Percentiles rank a stretch among this genome's conserved stretches.
These are phyloP conservation scores for Pogonocichla stellata DNA, from an alignment of 2,113 vertebrate genomes.

Conservation along the genomic window DNA sequence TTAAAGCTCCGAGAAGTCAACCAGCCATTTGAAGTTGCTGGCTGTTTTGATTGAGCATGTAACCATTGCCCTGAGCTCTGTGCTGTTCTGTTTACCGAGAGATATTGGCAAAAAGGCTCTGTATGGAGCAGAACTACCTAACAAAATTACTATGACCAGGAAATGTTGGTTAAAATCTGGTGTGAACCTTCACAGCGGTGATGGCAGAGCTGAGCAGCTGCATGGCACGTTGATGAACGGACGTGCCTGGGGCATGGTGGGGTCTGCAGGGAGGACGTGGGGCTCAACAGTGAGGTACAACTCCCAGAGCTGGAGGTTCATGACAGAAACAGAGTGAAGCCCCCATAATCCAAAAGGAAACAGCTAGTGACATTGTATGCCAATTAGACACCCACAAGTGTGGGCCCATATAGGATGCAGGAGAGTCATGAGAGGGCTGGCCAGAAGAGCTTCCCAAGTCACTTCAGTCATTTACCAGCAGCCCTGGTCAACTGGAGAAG, in stretches of 20 bases:
- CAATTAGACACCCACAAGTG: background rate
- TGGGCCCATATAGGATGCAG: background rate
- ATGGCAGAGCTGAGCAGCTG: background rate
- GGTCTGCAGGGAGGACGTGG: fast-evolving
- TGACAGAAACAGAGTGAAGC: background rate
- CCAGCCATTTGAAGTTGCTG: background rate
- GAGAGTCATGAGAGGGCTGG: background rate
- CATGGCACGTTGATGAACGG: fast-evolving
- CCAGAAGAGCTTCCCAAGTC: background rate
- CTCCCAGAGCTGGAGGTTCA: background rate
- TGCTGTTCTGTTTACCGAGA: background rate
- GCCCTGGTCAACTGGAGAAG: background rate
- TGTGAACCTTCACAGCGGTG: background rate
- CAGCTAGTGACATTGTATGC: background rate
- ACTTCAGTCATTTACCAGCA: background rate
- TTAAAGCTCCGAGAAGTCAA: background rate
- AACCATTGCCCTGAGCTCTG: background rate
- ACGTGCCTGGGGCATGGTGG: background rate
- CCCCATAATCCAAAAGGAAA: background rate
- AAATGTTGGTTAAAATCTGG: background rate
- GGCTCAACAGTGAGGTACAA: fast-evolving
- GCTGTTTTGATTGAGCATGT: background rate
- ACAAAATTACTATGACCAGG: background rate
- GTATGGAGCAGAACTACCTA: background rate
- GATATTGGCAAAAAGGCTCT: background rate